Percentiles rank a stretch among this genome's conserved stretches.
phyloP scores from a whole-genome alignment of 2,888 invertebrate species.

The Drosophila greeni region DNA sequence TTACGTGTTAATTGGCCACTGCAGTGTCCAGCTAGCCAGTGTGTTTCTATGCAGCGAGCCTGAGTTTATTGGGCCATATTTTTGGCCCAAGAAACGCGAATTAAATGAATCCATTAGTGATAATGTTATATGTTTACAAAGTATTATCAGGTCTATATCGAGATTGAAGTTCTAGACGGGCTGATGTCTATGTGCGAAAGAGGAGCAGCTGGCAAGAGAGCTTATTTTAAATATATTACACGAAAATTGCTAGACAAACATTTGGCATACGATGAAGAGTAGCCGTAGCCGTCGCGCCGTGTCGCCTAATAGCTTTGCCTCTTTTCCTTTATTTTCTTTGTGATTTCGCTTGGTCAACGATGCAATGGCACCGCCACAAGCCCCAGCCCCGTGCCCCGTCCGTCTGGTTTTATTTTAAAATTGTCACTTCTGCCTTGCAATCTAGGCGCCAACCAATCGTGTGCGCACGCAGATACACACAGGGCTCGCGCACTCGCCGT shows the following conservation, averaged over 20 bases:
- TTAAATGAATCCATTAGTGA: neutral
- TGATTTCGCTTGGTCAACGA: slow-evolving; percentile 20
- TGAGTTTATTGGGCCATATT: slow-evolving; percentile 4
- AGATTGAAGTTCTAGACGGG: neutral
- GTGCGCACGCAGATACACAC: slow-evolving; percentile 11
- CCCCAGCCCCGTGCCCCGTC: neutral
- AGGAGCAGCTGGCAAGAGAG: slow-evolving; percentile 3
- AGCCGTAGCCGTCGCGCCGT: slow-evolving; percentile 22
- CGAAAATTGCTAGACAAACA: slow-evolving; percentile 32
- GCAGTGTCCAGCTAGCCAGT: slow-evolving; percentile 7
- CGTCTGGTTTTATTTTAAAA: slow-evolving; percentile 61
- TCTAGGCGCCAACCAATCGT: slow-evolving; percentile 68
- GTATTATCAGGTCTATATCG: neutral
- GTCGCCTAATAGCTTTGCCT: slow-evolving; percentile 33
- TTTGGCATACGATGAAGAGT: slow-evolving; percentile 36
- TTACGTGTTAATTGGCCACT: slow-evolving; percentile 64
- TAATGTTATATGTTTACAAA: neutral
- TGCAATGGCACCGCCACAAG: slow-evolving; percentile 22
- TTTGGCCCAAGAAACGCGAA: neutral
- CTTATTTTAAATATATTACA: slow-evolving; percentile 26
- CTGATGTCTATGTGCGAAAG: neutral
- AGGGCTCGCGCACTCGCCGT: slow-evolving; percentile 36
- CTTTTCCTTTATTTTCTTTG: slow-evolving; percentile 19
- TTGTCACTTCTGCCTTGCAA: slow-evolving; percentile 57
- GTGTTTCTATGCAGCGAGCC: neutral